These are phyloP conservation scores for Melozone crissalis DNA, from an alignment of 2,113 vertebrate genomes.

Conservation along the genomic window DNA sequence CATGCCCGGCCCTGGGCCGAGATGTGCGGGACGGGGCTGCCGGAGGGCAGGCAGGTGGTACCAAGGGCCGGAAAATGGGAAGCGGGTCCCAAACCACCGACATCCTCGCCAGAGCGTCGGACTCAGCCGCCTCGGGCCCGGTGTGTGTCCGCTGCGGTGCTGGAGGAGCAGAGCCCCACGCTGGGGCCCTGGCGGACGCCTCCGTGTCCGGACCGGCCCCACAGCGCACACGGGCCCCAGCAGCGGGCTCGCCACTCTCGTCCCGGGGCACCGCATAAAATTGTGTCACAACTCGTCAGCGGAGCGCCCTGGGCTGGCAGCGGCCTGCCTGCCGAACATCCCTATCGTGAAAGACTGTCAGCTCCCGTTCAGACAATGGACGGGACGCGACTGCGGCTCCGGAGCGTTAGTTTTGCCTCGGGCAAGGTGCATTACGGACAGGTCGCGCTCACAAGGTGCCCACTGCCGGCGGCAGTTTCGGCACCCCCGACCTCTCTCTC, in stretches of 20 bases:
- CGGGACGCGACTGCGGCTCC: not conserved
- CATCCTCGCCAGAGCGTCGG: rapidly evolving
- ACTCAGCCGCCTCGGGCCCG: not conserved
- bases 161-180: not conserved
- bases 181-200: not conserved
- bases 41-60: not conserved
- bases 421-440: not conserved
- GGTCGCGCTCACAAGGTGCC: not conserved
- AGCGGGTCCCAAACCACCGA: not conserved
- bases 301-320: not conserved
- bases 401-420: not conserved
- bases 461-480: not conserved
- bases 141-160: not conserved
- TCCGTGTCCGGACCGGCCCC: not conserved
- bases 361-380: too few relatives aligned
- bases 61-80: not conserved
- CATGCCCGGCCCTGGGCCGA: rapidly evolving
- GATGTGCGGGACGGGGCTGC: rapidly evolving
- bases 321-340: not conserved
- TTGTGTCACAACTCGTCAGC: not conserved
- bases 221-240: rapidly evolving
- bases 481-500: not conserved
- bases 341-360: too few relatives aligned
- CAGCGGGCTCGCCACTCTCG: not conserved
- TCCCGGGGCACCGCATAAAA: not conserved